These are phyloP conservation scores for Aulostomus chinensis DNA, from an alignment of 2,797 vertebrate genomes.

Conservation along the genomic window DNA sequence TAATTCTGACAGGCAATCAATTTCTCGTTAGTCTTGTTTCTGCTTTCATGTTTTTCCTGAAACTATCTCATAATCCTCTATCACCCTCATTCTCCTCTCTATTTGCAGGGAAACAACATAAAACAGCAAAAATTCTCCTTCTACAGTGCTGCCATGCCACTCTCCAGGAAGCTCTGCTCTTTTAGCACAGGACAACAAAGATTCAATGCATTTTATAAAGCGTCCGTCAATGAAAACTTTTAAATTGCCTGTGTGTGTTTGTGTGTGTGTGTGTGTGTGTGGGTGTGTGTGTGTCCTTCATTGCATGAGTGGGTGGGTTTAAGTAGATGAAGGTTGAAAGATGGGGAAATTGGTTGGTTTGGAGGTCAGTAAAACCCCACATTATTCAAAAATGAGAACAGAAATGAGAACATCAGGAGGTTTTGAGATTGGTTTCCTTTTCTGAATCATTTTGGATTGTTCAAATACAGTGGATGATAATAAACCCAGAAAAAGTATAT, in stretches of 20 bases:
- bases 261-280: background rate
- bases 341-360: background rate
- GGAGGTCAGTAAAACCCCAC: background rate
- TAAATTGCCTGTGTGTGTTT: constrained; percentile 7
- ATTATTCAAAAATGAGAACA: background rate
- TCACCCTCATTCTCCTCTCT: background rate
- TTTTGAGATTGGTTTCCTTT: no score
- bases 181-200: constrained; percentile 33
- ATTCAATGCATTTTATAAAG: constrained; percentile 31
- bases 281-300: background rate
- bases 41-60: background rate
- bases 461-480: no score
- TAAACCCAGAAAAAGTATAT: no score
- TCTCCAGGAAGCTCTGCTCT: background rate
- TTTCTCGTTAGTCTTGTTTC: background rate
- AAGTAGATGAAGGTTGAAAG: background rate
- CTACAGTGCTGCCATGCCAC: no score
- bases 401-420: background rate
- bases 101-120: background rate
- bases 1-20: background rate
- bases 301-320: background rate
- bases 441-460: no score
- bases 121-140: background rate
- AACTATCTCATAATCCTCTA: no score
- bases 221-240: constrained; percentile 27